These are phyloP conservation scores for Pristionchus entomophagus DNA, from an alignment of 2,888 invertebrate genomes.

Conservation along the genomic window DNA sequence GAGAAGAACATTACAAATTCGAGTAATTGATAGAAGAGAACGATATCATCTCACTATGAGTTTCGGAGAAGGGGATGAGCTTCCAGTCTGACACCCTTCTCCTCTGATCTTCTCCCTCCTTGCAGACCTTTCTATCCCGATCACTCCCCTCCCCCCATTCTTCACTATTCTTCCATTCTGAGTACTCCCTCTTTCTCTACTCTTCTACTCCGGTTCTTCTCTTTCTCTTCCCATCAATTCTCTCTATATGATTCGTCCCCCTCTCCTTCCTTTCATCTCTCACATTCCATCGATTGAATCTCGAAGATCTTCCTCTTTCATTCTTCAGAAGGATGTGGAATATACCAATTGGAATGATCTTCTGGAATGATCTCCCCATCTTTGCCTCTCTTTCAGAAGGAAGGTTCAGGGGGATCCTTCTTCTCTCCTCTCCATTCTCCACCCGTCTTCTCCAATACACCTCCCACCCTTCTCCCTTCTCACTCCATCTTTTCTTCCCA, in stretches of 20 bases:
- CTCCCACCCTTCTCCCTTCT: slow-evolving; percentile 14
- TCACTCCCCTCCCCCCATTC: background rate
- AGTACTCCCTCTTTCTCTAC: slow-evolving; percentile 10
- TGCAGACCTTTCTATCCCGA: background rate
- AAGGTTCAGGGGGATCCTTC: background rate
- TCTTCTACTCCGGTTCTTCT: slow-evolving; percentile 38
- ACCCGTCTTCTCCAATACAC: background rate
- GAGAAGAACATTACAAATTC: too few species aligned
- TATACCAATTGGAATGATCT: too few species aligned
- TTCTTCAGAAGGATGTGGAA: too few species aligned
- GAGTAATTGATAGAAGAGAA: too few species aligned
- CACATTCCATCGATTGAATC: background rate
- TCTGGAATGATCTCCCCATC: background rate
- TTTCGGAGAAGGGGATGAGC: too few species aligned
- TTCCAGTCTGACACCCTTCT: too few species aligned
- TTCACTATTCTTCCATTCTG: slow-evolving; percentile 37
- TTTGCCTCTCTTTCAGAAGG: background rate
- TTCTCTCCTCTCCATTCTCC: background rate
- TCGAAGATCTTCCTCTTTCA: slow-evolving; percentile 15
- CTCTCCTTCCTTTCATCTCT: background rate
- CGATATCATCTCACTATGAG: too few species aligned
- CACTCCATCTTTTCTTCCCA: slow-evolving; percentile 19
- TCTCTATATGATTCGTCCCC: slow-evolving; percentile 11
- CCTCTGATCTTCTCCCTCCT: background rate
- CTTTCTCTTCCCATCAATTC: background rate